phyloP scores from a whole-genome alignment of 2,888 invertebrate genomes.

The Eupelmus urozonus region DNA sequence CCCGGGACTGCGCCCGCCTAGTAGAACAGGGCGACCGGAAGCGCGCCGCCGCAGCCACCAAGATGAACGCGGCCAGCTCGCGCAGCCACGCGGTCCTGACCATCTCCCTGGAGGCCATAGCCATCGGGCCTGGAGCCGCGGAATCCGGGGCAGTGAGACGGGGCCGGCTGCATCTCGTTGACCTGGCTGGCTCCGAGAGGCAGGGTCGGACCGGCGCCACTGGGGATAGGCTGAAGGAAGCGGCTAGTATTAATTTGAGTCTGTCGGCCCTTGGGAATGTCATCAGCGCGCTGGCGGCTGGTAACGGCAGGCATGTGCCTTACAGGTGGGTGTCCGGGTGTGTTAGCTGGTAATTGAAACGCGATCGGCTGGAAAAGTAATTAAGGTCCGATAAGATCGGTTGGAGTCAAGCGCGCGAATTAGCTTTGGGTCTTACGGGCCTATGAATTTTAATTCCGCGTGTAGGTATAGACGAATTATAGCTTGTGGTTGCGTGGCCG shows the following conservation, averaged over 20 bases:
- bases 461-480: too few relatives aligned
- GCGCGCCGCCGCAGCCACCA: conserved; percentile 89
- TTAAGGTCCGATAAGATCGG: too few relatives aligned
- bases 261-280: conserved; percentile 93
- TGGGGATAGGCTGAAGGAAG: conserved; percentile 91
- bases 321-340: conserved; percentile 74
- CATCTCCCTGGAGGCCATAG: conserved; percentile 89
- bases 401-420: too few relatives aligned
- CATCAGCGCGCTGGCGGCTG: conserved; percentile 90
- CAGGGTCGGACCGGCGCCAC: conserved; percentile 91
- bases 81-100: conserved; percentile 93
- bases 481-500: too few relatives aligned
- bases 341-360: too few relatives aligned
- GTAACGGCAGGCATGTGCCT: conserved; percentile 86
- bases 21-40: conserved; percentile 88
- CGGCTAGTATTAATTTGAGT: conserved; percentile 92
- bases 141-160: conserved; percentile 79
- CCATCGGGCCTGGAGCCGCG: conserved; percentile 76
- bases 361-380: too few relatives aligned
- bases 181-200: conserved; percentile 92
- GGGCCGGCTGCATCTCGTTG: conserved; percentile 91
- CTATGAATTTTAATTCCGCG: too few relatives aligned
- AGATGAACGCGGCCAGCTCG: conserved; percentile 93
- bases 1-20: conserved; percentile 86
- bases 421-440: too few relatives aligned